phyloP scores from a whole-genome alignment of 2,113 vertebrate species.

The Oryzias curvinotus region DNA sequence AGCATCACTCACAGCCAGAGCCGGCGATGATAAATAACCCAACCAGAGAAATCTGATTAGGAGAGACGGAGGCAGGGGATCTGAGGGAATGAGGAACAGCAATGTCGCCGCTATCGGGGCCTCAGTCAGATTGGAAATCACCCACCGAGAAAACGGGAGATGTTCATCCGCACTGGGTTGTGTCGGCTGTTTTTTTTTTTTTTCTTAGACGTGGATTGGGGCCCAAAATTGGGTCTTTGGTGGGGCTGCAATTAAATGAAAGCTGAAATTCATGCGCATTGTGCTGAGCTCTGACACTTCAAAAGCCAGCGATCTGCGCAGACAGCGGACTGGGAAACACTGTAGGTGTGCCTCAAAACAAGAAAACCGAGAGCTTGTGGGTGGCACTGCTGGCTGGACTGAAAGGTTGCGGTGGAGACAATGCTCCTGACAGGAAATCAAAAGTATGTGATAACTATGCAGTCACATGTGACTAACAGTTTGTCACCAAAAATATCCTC shows the following conservation, averaged over 20 bases:
- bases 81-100: constrained; percentile 74
- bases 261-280: constrained; percentile 44
- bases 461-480: neutral
- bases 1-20: constrained; percentile 78
- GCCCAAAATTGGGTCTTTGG: constrained; percentile 51
- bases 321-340: constrained; percentile 30
- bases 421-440: constrained; percentile 29
- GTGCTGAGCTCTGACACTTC: constrained; percentile 38
- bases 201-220: constrained; percentile 54
- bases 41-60: constrained; percentile 77
- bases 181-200: constrained; percentile 51
- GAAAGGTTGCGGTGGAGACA: constrained; percentile 28
- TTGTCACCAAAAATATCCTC: neutral
- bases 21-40: constrained; percentile 75
- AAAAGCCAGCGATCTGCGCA: constrained; percentile 33
- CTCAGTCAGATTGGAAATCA: constrained; percentile 74
- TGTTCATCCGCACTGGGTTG: constrained; percentile 65
- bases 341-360: constrained; percentile 34
- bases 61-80: constrained; percentile 67
- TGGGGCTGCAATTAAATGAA: constrained; percentile 62
- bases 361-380: constrained; percentile 22
- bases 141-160: constrained; percentile 70
- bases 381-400: constrained; percentile 19
- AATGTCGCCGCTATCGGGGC: constrained; percentile 65
- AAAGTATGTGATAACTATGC: neutral